A percentile compares a stretch with the other conserved stretches of the same genome.
Conservation (phyloP, 1,140 invertebrate species). For the Heliconius nattereri region DNA sequence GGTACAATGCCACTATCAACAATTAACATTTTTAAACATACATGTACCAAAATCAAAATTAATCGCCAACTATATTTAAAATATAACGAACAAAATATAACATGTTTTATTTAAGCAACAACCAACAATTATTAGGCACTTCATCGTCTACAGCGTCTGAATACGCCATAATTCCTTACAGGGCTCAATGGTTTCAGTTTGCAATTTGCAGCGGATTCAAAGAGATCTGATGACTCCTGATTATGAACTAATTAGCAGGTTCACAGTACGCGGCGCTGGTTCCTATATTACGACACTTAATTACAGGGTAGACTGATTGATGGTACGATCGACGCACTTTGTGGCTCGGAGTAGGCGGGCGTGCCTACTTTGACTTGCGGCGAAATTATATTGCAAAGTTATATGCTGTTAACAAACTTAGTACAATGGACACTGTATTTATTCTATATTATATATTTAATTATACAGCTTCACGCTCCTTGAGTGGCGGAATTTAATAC, state of each 20-base stretch:
- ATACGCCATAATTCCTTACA: slow-evolving; percentile 23
- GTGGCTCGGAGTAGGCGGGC: slow-evolving; percentile 3
- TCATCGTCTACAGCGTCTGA: slow-evolving; percentile 11
- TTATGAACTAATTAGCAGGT: slow-evolving; percentile 40
- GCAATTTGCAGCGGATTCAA: slow-evolving; percentile 37
- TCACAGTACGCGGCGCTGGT: slow-evolving; percentile 21
- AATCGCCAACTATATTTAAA: too few species aligned
- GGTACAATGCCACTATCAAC: too few species aligned
- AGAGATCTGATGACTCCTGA: slow-evolving; percentile 39
- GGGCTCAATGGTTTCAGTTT: slow-evolving; percentile 24
- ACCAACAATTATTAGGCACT: background rate
- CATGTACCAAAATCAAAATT: too few species aligned
- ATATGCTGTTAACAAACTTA: slow-evolving; percentile 17
- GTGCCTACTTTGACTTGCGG: slow-evolving; percentile 25
- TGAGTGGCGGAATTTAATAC: too few species aligned
- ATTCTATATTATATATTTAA: too few species aligned
- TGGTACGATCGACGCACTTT: slow-evolving; percentile 34
- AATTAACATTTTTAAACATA: too few species aligned
- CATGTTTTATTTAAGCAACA: background rate
- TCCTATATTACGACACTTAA: slow-evolving; percentile 47
- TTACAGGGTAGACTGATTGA: slow-evolving; percentile 48
- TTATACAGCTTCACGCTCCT: too few species aligned
- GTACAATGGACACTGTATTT: background rate
- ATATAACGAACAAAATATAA: too few species aligned
- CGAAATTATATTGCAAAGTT: slow-evolving; percentile 27